phyloP scores from a whole-genome alignment of 2,888 invertebrate species.

The Spisula subtruncata region DNA sequence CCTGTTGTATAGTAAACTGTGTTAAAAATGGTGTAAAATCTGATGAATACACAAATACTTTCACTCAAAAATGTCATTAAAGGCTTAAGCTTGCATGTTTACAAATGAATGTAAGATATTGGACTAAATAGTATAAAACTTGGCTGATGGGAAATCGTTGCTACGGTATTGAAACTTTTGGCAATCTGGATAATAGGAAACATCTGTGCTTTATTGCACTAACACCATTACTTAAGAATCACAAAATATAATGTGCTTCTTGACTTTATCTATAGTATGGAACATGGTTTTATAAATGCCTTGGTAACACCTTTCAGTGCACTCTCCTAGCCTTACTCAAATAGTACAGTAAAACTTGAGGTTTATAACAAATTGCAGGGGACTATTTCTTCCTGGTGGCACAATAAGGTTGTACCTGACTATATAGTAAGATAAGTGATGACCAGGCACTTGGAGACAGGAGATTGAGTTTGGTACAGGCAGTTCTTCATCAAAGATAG shows the following conservation, averaged over 20 bases:
- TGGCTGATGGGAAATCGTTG: neutral
- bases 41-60: too few relatives aligned
- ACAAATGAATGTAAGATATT: constrained; percentile 1
- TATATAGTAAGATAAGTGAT: too few relatives aligned
- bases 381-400: too few relatives aligned
- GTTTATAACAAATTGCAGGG: too few relatives aligned
- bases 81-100: neutral
- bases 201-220: neutral
- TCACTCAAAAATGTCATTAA: neutral
- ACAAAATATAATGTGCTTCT: neutral
- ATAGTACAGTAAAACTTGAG: neutral
- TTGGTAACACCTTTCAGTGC: neutral
- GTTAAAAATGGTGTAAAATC: too few relatives aligned
- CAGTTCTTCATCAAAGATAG: too few relatives aligned
- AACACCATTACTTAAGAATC: constrained; percentile 5
- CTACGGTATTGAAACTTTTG: neutral
- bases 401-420: too few relatives aligned
- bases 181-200: neutral
- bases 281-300: neutral
- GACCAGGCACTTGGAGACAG: too few relatives aligned
- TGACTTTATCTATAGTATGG: neutral
- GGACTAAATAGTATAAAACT: constrained; percentile 6
- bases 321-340: neutral
- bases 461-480: too few relatives aligned
- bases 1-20: too few relatives aligned